Conservation (phyloP, 2,113 vertebrate genomes). For the Siniperca knerii region DNA sequence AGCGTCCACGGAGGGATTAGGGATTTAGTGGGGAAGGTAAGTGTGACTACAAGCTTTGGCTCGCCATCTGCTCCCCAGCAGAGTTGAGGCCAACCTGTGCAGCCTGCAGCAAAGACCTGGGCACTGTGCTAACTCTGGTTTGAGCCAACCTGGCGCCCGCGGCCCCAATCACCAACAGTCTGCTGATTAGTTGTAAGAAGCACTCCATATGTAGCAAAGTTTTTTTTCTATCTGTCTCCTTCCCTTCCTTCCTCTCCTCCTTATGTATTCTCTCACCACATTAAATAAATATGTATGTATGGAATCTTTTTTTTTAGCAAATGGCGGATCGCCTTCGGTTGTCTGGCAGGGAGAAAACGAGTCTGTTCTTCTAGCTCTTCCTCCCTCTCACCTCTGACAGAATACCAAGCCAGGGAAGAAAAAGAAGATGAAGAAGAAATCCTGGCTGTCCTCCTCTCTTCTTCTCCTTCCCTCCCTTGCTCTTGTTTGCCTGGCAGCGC, state of each 20-base stretch:
- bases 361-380: constrained; percentile 52
- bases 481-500: constrained; percentile 72
- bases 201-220: constrained; percentile 99
- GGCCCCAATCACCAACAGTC: constrained; percentile 97
- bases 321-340: constrained; percentile 56
- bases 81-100: constrained; percentile 99
- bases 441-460: constrained; percentile 69
- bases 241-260: constrained; percentile 68
- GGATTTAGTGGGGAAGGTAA: constrained; percentile 99
- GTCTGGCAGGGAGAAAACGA: constrained; percentile 62
- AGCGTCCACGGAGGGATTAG: constrained; percentile 99
- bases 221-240: constrained; percentile 84
- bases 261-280: constrained; percentile 62
- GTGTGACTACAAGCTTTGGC: constrained; percentile 99
- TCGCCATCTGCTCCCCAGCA: constrained; percentile 99
- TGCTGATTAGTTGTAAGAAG: constrained; percentile 99
- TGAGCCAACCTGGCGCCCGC: constrained; percentile 95
- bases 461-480: constrained; percentile 47
- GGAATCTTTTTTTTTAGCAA: constrained; percentile 23
- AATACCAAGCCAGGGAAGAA: constrained; percentile 62
- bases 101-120: constrained; percentile 99
- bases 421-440: constrained; percentile 64
- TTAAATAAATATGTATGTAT: constrained; percentile 81
- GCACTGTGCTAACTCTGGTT: constrained; percentile 94
- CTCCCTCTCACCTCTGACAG: constrained; percentile 77